A percentile compares a stretch with the other conserved stretches of the same genome.
These are phyloP conservation scores for Hyles vespertilio DNA, from an alignment of 1,140 invertebrate genomes.

Conservation along the genomic window DNA sequence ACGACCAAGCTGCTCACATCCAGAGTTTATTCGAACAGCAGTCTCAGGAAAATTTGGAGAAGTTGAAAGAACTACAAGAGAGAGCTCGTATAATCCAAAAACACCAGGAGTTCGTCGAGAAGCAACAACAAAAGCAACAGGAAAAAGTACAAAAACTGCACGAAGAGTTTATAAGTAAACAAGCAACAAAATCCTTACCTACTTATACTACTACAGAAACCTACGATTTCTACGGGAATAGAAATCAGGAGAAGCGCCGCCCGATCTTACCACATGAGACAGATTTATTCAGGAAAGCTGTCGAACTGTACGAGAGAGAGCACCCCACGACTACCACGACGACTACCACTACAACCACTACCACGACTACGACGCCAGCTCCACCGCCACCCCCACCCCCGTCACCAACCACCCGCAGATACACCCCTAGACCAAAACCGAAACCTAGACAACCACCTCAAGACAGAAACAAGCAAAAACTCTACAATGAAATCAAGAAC, in stretches of 20 bases:
- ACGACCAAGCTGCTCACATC: slow-evolving; percentile 71
- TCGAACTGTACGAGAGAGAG: slow-evolving; percentile 69
- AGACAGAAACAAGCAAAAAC: slow-evolving; percentile 70
- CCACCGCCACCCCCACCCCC: slow-evolving; percentile 21
- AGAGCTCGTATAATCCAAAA: slow-evolving; percentile 81
- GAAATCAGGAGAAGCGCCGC: slow-evolving; percentile 59
- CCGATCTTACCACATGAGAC: slow-evolving; percentile 67
- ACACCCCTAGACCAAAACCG: slow-evolving; percentile 63
- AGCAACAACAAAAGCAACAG: slow-evolving; percentile 81
- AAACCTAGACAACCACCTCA: slow-evolving; percentile 62
- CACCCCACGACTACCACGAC: slow-evolving; percentile 67
- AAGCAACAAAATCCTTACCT: slow-evolving; percentile 77
- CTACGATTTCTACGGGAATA: slow-evolving; percentile 56
- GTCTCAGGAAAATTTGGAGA: slow-evolving; percentile 77
- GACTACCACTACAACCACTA: slow-evolving; percentile 69
- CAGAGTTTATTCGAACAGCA: slow-evolving; percentile 79
- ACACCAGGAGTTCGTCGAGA: slow-evolving; percentile 82
- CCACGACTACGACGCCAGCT: slow-evolving; percentile 44
- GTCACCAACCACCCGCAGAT: slow-evolving; percentile 44
- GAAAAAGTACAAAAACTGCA: slow-evolving; percentile 81
- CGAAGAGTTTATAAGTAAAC: slow-evolving; percentile 78
- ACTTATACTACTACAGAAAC: slow-evolving; percentile 62
- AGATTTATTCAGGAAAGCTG: slow-evolving; percentile 69
- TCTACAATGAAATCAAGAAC: slow-evolving; percentile 74
- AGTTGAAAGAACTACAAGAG: slow-evolving; percentile 77